Percentiles rank a stretch among this genome's conserved stretches.
phyloP scores from a whole-genome alignment of 2,888 invertebrate species.

The Scelioninae gen. 2 region DNA sequence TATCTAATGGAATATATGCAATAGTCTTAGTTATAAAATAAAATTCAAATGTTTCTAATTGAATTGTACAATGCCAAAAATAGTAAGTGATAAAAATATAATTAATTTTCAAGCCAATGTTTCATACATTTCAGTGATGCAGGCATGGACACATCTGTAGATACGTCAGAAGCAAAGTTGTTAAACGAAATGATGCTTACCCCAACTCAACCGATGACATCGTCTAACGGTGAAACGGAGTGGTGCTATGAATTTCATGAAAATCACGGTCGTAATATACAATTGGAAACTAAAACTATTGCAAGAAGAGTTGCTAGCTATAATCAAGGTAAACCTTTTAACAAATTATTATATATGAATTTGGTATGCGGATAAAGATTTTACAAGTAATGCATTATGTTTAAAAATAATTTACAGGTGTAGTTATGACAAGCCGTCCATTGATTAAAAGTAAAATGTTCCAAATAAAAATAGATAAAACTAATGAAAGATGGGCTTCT shows the following conservation, averaged over 20 bases:
- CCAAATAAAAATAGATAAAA: conserved; percentile 81
- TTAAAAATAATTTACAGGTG: conserved; percentile 78
- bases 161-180: conserved; percentile 71
- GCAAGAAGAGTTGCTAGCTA: conserved; percentile 89
- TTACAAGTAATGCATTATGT: too few species aligned
- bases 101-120: too few species aligned
- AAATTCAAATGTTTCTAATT: too few species aligned
- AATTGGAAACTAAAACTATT: conserved; percentile 80
- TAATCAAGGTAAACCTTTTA: conserved; percentile 88
- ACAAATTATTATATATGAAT: too few species aligned
- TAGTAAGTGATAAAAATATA: too few species aligned
- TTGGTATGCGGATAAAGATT: too few species aligned
- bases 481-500: conserved; percentile 86
- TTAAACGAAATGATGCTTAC: conserved; percentile 69
- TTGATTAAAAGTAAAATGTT: conserved; percentile 72
- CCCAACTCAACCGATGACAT: conserved; percentile 69
- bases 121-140: conserved; percentile 73
- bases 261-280: conserved; percentile 89
- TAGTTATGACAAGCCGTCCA: conserved; percentile 73
- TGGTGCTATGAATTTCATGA: conserved; percentile 84
- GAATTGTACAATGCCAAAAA: too few species aligned
- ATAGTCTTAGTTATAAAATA: too few species aligned
- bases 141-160: conserved; percentile 73
- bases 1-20: too few species aligned
- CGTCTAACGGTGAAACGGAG: conserved; percentile 67